phyloP scores from a whole-genome alignment of 2,888 invertebrate genomes.

The Polylopha cassiicola region DNA sequence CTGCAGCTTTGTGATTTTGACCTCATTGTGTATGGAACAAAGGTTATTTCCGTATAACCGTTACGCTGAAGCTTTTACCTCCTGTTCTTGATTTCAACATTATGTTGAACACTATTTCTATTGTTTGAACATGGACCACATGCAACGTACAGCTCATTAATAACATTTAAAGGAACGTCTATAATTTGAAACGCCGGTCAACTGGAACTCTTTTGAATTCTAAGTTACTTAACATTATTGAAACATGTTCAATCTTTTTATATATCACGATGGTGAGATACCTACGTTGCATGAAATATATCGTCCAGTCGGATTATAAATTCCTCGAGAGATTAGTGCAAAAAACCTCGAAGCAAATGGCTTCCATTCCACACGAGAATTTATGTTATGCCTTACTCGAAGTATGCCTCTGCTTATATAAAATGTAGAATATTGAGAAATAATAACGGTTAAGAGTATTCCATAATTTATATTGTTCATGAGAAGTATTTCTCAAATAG shows the following conservation, averaged over 20 bases:
- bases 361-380: slow-evolving; percentile 12
- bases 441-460: too few species aligned
- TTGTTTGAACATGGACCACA: slow-evolving; percentile 29
- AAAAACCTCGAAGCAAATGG: slow-evolving; percentile 14
- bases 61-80: slow-evolving; percentile 23
- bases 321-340: slow-evolving; percentile 43
- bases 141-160: slow-evolving; percentile 19
- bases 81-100: slow-evolving; percentile 31
- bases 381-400: slow-evolving; percentile 5
- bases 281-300: slow-evolving; percentile 11
- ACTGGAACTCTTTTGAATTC: slow-evolving; percentile 8
- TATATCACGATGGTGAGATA: slow-evolving; percentile 7
- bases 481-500: too few species aligned
- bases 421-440: too few species aligned
- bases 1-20: slow-evolving; percentile 28
- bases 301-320: slow-evolving; percentile 41
- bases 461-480: too few species aligned
- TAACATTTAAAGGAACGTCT: slow-evolving; percentile 20
- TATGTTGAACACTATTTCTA: slow-evolving; percentile 31
- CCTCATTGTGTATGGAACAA: slow-evolving; percentile 35
- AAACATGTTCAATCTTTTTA: slow-evolving; percentile 9
- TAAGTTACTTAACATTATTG: slow-evolving; percentile 5
- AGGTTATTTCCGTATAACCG: slow-evolving; percentile 23
- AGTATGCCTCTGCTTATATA: slow-evolving; percentile 5
- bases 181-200: slow-evolving; percentile 15